Percentiles rank a stretch among this genome's conserved stretches.
These are phyloP conservation scores for Drosophila dunni DNA, from an alignment of 1,140 invertebrate genomes.

Conservation along the genomic window DNA sequence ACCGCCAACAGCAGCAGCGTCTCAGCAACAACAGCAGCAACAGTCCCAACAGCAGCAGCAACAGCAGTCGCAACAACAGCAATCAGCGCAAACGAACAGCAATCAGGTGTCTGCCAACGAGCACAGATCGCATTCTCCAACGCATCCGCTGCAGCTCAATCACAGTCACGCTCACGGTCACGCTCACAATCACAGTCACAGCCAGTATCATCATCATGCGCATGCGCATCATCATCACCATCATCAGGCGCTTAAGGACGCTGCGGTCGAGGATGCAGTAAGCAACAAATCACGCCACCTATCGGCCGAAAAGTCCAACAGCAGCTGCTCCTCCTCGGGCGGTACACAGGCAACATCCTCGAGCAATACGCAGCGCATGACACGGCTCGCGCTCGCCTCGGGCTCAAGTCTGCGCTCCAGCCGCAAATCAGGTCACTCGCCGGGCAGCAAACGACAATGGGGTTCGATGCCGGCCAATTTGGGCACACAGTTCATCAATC, in stretches of 20 bases:
- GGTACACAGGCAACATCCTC: conserved; percentile 27
- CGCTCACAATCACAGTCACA: conserved; percentile 21
- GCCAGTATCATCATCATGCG: conserved; percentile 21
- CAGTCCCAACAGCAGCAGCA: conserved; percentile 80
- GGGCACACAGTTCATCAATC: conserved; percentile 95
- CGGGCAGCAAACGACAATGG: conserved; percentile 94
- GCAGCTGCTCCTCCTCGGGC: conserved; percentile 28
- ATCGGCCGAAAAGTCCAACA: conserved; percentile 37
- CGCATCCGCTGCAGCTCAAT: not conserved
- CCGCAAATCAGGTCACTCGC: conserved; percentile 91
- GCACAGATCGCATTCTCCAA: conserved; percentile 33
- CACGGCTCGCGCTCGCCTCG: conserved; percentile 18
- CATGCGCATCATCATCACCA: conserved; percentile 21
- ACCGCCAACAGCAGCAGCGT: conserved; percentile 72
- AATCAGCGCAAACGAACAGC: conserved; percentile 55
- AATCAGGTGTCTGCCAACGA: conserved; percentile 24
- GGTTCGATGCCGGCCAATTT: conserved; percentile 93
- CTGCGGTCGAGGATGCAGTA: conserved; percentile 4
- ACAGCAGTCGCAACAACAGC: conserved; percentile 86
- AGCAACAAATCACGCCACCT: conserved; percentile 6
- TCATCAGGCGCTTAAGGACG: not conserved
- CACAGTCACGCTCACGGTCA: conserved; percentile 32
- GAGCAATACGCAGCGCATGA: conserved; percentile 20
- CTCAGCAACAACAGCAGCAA: conserved; percentile 84
- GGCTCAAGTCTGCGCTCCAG: conserved; percentile 68